Base-by-base conservation (phyloP, 2,888 invertebrate genomes). In the Ariolimax columbianus region DNA sequence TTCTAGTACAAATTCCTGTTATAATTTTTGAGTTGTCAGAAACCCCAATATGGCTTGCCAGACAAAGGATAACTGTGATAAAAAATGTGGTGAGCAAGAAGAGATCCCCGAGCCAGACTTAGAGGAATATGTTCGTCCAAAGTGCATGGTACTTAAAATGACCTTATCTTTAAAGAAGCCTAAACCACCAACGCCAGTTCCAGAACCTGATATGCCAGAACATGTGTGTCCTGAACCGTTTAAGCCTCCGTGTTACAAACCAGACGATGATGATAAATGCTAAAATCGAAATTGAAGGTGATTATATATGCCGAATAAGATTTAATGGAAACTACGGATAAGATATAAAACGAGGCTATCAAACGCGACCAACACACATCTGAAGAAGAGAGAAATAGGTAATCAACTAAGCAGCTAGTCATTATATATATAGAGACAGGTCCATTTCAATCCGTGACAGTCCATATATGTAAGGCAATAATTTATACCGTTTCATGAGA, bases 141-240 rank as follows among this genome's bases (percentile, higher is more conserved):
- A 68, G 1, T 68, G 80, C 19, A 2, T 47, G 47, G 26, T 17
- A 33, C 36, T 43, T 40, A 59, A 47, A 33, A 66, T 33, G 47
- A 38, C 68, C 19, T 26, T 30, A 30, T 70, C 66, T 80, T 26
- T 30, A 43, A 66, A 66, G 43, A 68, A 68, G 51, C 68, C 80
- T 11, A 80, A 14, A 26, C 80, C 80, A 68, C 40, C 40, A 33
- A 80, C 80, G 33, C 80, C 80, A 23, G 47, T 80, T 26, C 80
- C 80, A 9, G 80, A 80, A 30, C 80, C 80, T 11, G 80, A 80
- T 9, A 80, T 80, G 80, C 80, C 80, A 0, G 68, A 63, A 33
- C 7, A n/a, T 23, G 38, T 17, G 19, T 80, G 80, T 33, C 68
- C 80, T 1, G 19, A 17, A 30, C n/a, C 33, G 1, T n/a, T 19